Base-by-base conservation (phyloP, 2,797 vertebrate species). In the Aselliscus stoliczkanus region DNA sequence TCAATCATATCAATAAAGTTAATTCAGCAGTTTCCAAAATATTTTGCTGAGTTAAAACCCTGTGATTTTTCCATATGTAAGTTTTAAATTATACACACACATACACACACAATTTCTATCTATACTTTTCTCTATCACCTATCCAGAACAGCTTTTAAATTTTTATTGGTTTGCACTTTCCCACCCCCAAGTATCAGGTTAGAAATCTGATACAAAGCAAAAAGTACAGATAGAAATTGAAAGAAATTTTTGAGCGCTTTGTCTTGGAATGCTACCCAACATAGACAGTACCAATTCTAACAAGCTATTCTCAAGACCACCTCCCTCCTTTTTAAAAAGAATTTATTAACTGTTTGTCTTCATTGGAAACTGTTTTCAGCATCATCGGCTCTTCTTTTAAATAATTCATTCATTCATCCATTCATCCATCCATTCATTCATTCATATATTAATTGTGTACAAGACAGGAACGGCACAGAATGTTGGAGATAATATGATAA, bases 1-100 rank as follows among this genome's bases (percentile, higher is more conserved):
- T 58, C 96, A 25, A 69, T 89, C 84, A 87, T 54, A 93, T 4
- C 80, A 83, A 15, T 2, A 4, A 60, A 95, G 20, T 50, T 89
- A 42, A 37, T 92, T 90, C 70, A 91, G 73, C 23, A 95, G 84
- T 83, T 96, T 90, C 31, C 11, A 87, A 96, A 95, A 21, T 82
- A 54, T 3, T 67, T 39, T 88, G 17, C 11, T 81, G 25, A 76
- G 25, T 34, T 73, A 56, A 77, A 95, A 73, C 25, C 7, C 25
- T 58, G 27, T 81, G 56, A 54, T 83, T 58, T 90, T 94, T 79
- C 50, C n/a, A 62, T 56, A 67, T 25, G 5, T 90, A 96, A 67
- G 1, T 67, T 80, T 65, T 17, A 81, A 76, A 34, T 31, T 64
- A 50, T 17, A 56, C 56, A 88, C 23, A 54, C 44, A 34, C n/a